Evolutionary conservation across 2,888 invertebrate species (phyloP), one percentile per base, ranked within the genome.

Genomic region (Lamellibrachia satsuma): DNA sequence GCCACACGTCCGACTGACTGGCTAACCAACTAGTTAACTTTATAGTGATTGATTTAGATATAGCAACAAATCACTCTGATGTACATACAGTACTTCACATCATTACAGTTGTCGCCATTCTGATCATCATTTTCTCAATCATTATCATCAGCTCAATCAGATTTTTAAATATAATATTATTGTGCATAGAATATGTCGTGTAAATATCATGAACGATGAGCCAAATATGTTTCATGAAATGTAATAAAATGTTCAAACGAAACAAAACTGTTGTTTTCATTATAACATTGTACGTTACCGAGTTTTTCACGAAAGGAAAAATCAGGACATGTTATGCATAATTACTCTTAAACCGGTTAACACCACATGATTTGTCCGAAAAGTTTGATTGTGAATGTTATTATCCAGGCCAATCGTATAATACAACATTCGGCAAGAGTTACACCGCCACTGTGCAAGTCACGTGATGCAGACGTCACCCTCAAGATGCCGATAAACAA

Each of bases 181-280:
- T 75, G 75, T 75, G n/a, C n/a, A 75, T 75, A 75, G 75, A 75
- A 11, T 6, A 75, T 75, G 22, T 75, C 2, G 75, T 75, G 75
- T 22, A 75, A 75, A 75, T 75, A 22, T 75, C 15, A 75, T 6
- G 15, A 75, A 75, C 2, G 55, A 9, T 55, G 55, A 55, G 7
- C 1, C 22, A 75, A 22, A 60, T 60, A 60, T 60, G n/a, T 75
- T 3, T 75, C n/a, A 75, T n/a, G 75, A 22, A 75, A 75, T 75
- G 75, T 75, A 75, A 75, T 75, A 75, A 75, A 75, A 75, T 75
- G 75, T 75, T 75, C 75, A 75, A 75, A 75, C 22, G 75, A 75
- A 75, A 75, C 75, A 1, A 15, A 75, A 75, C 11, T 75, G 75
- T 75, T 75, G 75, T 75, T 75, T 75, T 75, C 57, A 75, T 75